Evolutionary conservation across 2,797 vertebrate species (phyloP), one percentile per base, ranked within the genome.

Genomic region (Crenichthys baileyi): DNA sequence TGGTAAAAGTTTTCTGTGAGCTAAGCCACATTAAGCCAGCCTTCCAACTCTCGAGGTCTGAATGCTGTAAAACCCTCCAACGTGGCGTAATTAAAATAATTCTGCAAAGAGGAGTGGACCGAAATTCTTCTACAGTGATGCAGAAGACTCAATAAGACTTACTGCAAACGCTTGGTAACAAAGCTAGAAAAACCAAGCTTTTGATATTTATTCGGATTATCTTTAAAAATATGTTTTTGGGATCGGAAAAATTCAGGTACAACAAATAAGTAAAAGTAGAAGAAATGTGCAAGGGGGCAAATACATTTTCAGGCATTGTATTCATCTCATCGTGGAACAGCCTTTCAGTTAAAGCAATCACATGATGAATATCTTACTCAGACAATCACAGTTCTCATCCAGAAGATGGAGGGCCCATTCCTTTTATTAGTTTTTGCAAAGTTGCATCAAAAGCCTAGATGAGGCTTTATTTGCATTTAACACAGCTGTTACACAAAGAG

Each of bases 401-500:
- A 70, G 39, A n/a, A 46, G 67, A 70, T 70, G 41, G 26, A 70
- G 67, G 46, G 67, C 67, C 41, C 41, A 46, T 70, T 46, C 67
- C 6, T 70, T 70, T 70, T 70, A 70, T 70, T 46, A 70, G 41
- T 70, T 70, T 70, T 70, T 70, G 41, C 46, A n/a, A 46, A 70
- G 67, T 70, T 24, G 16, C 24, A 60, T 58, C 73, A 67, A 13
- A 67, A 41, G 63, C 20, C 56, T 46, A 26, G 63, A 41, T 1
- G 67, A 70, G 67, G 41, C 67, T 70, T 70, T 44, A 46, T 70
- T 70, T 70, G 67, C 67, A 70, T 70, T 44, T 46, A 70, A 46
- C 67, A 70, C 22, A 68, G 41, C 67, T 70, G 41, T 26, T n/a
- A 46, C 67, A 46, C 41, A 46, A 46, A 70, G 67, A 46, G 46